Base-by-base conservation (phyloP, 1,140 invertebrate genomes). In the Protaetia brevitarsis region DNA sequence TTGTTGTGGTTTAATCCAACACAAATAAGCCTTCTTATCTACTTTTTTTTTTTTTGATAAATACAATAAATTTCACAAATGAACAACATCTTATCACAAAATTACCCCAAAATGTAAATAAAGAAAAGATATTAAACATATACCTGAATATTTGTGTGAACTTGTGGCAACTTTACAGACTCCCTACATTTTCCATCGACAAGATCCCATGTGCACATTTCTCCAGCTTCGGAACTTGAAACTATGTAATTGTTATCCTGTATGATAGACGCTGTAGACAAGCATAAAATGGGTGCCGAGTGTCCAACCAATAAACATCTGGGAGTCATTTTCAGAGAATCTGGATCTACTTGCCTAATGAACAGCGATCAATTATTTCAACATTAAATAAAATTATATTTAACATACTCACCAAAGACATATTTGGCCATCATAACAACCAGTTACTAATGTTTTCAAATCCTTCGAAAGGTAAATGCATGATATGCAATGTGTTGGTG, bases 201-300 rank as follows among this genome's bases (percentile, higher is more conserved):
- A 23, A 98, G 82, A 82, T 99, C 96, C 97, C 97, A 99, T 41
- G 95, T 90, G 76, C 95, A 98, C 93, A 99, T 97, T 82, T 99
- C 96, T n/a, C 95, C 95, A 77, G 90, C 95, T 81, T 98, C 95
- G 23, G 95, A 95, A 56, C 95, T 95, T 76, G 93, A 97, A 28
- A 98, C 93, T 69, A 98, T 89, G 75, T 90, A 96, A 76, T 92
- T 92, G 77, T 91, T 89, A 68, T 96, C 94, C 72, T 95, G 90
- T 71, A 89, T 79, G 31, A 86, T 83, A 1, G 87, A 88, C 41
- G 89, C 89, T 69, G 86, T 83, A 26, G 95, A 93, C 36, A 99
- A 81, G 79, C 96, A 99, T 51, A 94, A 85, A 26, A 99, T 91
- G 0, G 95, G 89, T 21, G 94, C 91, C 1, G 94, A 93, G 76